A percentile compares a stretch with the other conserved stretches of the same genome.
phyloP scores from a whole-genome alignment of 2,888 invertebrate genomes.

The Eugnorisma glareosa region DNA sequence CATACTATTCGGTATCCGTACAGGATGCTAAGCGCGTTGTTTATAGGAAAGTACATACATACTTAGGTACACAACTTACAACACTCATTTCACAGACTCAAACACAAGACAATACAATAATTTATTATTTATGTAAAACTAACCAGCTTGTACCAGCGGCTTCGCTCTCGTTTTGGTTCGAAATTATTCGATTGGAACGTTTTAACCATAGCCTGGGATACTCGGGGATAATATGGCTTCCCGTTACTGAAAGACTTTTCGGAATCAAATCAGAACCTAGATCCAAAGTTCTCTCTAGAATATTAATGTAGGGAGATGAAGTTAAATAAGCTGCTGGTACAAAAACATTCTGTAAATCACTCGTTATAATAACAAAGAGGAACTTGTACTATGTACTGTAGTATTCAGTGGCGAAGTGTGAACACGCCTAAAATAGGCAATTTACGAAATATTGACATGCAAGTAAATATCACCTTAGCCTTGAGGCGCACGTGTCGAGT shows the following conservation, averaged over 20 bases:
- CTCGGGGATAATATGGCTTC: background rate
- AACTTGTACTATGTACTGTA: slow-evolving; percentile 8
- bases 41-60: background rate
- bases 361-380: slow-evolving; percentile 9
- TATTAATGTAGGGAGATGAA: background rate
- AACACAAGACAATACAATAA: background rate
- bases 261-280: background rate
- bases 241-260: background rate
- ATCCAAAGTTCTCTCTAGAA: background rate
- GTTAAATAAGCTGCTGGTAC: background rate
- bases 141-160: background rate
- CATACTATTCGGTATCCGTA: background rate
- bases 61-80: background rate
- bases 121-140: background rate
- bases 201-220: background rate
- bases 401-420: slow-evolving; percentile 28
- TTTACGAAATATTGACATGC: slow-evolving; percentile 60
- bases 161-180: background rate
- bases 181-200: background rate
- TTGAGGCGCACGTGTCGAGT: slow-evolving; percentile 56
- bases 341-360: slow-evolving; percentile 7
- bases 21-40: background rate
- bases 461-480: slow-evolving; percentile 66
- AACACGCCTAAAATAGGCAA: slow-evolving; percentile 40
- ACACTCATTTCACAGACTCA: background rate